Percentiles rank a stretch among this genome's conserved stretches.
Conservation (phyloP, 2,888 invertebrate species). For the Eupithecia subumbrata region DNA sequence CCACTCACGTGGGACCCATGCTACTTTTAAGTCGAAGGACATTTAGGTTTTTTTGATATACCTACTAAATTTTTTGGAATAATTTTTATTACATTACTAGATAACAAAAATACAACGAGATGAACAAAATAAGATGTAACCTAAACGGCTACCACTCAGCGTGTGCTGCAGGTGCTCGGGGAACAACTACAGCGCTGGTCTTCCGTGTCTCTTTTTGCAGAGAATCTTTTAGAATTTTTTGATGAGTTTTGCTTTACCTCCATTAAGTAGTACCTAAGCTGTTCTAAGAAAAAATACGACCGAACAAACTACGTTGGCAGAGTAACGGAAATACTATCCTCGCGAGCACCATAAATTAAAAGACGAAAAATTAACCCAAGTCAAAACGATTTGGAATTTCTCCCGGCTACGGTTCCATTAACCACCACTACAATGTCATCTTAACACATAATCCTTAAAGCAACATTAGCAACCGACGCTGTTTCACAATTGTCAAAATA, state of each 20-base stretch:
- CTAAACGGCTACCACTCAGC: neutral
- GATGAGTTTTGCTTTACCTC: neutral
- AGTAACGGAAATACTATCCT: neutral
- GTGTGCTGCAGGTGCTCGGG: neutral
- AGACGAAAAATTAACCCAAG: neutral
- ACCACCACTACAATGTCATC: neutral
- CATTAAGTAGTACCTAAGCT: neutral
- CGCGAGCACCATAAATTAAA: neutral
- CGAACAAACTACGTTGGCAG: neutral
- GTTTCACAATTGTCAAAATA: conserved; percentile 40
- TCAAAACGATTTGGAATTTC: neutral
- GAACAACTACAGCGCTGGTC: neutral
- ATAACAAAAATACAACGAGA: neutral
- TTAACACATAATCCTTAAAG: conserved; percentile 1
- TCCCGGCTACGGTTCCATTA: neutral
- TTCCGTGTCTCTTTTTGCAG: neutral
- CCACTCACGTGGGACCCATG: too few relatives aligned
- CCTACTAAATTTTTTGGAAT: too few relatives aligned
- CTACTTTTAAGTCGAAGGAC: neutral
- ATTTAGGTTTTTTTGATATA: neutral
- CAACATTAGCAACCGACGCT: conserved; percentile 29
- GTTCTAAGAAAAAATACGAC: neutral
- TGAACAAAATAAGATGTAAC: neutral
- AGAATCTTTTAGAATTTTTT: neutral
- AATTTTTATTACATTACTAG: too few relatives aligned